These are phyloP conservation scores for Nasua narica DNA, from an alignment of 2,797 vertebrate species.

Conservation along the genomic window DNA sequence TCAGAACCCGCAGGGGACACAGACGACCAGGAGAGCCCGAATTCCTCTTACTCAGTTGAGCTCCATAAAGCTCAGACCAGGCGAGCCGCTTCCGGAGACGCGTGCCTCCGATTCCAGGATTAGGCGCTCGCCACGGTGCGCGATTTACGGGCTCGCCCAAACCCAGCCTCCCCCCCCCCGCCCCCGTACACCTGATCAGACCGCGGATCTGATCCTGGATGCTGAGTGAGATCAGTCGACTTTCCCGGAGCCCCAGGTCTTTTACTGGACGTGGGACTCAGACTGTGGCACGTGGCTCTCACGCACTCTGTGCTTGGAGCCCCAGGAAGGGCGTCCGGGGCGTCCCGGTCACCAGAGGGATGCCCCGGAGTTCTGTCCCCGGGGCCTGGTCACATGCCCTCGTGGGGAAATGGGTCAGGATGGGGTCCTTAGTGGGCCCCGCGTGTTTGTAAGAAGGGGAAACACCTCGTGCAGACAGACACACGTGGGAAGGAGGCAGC, in stretches of 20 bases:
- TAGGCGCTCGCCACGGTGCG: fast-evolving
- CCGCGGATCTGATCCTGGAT: fast-evolving
- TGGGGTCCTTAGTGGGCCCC: fast-evolving
- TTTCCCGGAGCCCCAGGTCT: fast-evolving
- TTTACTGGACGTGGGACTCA: neutral
- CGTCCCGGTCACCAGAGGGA: neutral
- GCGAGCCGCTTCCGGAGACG: fast-evolving
- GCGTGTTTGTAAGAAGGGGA: no score
- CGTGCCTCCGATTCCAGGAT: fast-evolving
- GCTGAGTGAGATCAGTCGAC: fast-evolving
- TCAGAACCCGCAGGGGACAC: fast-evolving
- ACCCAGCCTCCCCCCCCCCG: fast-evolving
- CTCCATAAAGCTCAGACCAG: fast-evolving
- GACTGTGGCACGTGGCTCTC: neutral
- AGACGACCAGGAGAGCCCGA: fast-evolving
- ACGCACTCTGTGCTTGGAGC: neutral
- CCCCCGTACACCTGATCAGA: fast-evolving
- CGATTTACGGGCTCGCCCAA: no score
- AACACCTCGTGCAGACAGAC: fast-evolving
- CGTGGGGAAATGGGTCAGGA: neutral
- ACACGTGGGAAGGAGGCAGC: fast-evolving
- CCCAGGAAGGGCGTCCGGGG: neutral
- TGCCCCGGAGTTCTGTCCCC: fast-evolving
- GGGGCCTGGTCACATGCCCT: no score
- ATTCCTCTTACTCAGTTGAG: fast-evolving